phyloP scores from a whole-genome alignment of 2,797 vertebrate species.

The Garrulus glandarius region DNA sequence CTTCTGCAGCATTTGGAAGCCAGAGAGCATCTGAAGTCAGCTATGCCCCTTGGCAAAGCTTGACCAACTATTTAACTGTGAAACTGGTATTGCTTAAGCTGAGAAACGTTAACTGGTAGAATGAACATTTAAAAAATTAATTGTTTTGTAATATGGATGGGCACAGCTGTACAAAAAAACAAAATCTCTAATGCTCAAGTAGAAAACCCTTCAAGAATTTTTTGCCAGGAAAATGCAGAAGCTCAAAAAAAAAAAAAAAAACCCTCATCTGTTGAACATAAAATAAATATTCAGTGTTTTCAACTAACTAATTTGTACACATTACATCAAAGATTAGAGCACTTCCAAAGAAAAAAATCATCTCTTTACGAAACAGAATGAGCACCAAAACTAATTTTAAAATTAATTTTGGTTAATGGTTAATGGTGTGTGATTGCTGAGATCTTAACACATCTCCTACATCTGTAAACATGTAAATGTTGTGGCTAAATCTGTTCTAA shows the following conservation, averaged over 20 bases:
- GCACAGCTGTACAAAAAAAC: neutral
- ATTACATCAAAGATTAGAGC: neutral
- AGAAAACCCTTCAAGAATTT: neutral
- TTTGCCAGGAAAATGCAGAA: neutral
- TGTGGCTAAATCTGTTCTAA: neutral
- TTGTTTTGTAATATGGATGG: neutral
- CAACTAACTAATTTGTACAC: neutral
- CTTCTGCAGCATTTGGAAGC: neutral
- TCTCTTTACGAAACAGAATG: neutral
- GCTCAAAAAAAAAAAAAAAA: neutral
- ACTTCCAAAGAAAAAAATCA: neutral
- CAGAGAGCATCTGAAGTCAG: neutral
- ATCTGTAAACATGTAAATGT: neutral
- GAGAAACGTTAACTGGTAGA: neutral
- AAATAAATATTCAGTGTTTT: neutral
- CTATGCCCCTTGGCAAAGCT: neutral
- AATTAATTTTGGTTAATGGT: neutral
- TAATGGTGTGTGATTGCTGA: neutral
- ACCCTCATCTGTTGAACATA: accelerated
- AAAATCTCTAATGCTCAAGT: neutral
- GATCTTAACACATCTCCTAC: neutral
- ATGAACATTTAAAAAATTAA: neutral
- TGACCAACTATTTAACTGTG: neutral
- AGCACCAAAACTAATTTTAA: neutral
- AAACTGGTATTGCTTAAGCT: neutral